Evolutionary conservation across 2,113 vertebrate species (phyloP).

Genomic region (Upupa epops): DNA sequence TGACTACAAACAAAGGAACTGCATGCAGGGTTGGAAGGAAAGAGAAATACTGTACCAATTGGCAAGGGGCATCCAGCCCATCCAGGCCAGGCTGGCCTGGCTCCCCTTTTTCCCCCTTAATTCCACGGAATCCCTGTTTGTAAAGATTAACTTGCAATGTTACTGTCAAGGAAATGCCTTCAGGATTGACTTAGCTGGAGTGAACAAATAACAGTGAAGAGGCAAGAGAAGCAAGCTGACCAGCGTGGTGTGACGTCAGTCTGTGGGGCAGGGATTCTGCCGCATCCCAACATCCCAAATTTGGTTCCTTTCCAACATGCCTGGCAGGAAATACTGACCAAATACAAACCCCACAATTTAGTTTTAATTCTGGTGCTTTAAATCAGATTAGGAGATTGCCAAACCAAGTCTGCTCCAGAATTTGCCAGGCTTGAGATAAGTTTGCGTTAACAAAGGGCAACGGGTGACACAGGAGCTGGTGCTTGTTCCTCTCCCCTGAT

Average conservation of each 20-base stretch:
- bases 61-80: conserved; percentile 99
- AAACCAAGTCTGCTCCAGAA: background rate
- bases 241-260: background rate
- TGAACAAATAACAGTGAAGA: conserved; percentile 52
- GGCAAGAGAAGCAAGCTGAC: conserved; percentile 76
- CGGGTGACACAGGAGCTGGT: background rate
- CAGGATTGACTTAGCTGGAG: conserved; percentile 62
- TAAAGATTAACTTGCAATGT: conserved; percentile 97
- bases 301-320: background rate
- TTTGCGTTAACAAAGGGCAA: background rate
- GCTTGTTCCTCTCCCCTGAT: conserved; percentile 76
- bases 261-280: background rate
- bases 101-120: conserved; percentile 99
- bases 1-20: conserved; percentile 73
- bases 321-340: background rate
- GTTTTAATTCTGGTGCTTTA: background rate
- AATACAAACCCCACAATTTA: background rate
- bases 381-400: background rate
- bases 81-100: conserved; percentile 99
- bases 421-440: background rate
- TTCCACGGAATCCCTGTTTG: conserved; percentile 99
- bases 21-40: conserved; percentile 92
- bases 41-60: conserved; percentile 99
- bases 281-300: background rate
- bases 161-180: conserved; percentile 82